These are phyloP conservation scores for Altica lythri DNA, from an alignment of 2,888 invertebrate genomes.

Conservation along the genomic window DNA sequence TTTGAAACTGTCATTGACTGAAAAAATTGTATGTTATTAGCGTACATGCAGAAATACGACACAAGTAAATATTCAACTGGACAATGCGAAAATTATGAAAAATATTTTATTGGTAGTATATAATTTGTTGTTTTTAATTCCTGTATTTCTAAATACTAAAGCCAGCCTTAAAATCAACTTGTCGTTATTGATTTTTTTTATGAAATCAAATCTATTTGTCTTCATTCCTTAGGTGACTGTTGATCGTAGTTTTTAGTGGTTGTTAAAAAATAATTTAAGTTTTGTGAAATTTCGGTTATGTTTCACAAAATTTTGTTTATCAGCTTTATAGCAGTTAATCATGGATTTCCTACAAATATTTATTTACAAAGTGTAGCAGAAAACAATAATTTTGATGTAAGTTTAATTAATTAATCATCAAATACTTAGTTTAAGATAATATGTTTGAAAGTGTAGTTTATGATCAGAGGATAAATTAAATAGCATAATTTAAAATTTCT, in stretches of 20 bases:
- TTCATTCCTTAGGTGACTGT: constrained; percentile 16
- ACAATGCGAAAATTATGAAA: not conserved
- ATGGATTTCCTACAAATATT: constrained; percentile 34
- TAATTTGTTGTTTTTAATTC: constrained; percentile 28
- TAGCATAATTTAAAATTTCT: too few species aligned
- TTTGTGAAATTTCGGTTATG: constrained; percentile 1
- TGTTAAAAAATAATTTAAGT: not conserved
- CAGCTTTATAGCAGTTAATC: constrained; percentile 17
- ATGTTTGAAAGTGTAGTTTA: too few species aligned
- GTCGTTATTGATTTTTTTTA: constrained; percentile 21
- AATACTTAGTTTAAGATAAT: not conserved
- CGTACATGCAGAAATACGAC: constrained; percentile 26
- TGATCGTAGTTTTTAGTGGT: constrained; percentile 7
- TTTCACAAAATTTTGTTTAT: constrained; percentile 5
- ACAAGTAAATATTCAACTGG: constrained; percentile 23
- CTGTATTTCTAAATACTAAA: constrained; percentile 41
- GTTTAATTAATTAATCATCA: too few species aligned
- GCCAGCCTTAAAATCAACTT: constrained; percentile 24
- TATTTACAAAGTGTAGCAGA: constrained; percentile 35
- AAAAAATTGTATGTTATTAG: constrained; percentile 39
- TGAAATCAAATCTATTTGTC: constrained; percentile 24
- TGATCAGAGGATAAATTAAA: too few species aligned
- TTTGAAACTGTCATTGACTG: constrained; percentile 36
- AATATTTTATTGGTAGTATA: constrained; percentile 21
- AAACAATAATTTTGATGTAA: constrained; percentile 39